Percentiles rank a stretch among this genome's conserved stretches.
These are phyloP conservation scores for Cynodonichthys magdalenae DNA, from an alignment of 2,797 vertebrate species.

Conservation along the genomic window DNA sequence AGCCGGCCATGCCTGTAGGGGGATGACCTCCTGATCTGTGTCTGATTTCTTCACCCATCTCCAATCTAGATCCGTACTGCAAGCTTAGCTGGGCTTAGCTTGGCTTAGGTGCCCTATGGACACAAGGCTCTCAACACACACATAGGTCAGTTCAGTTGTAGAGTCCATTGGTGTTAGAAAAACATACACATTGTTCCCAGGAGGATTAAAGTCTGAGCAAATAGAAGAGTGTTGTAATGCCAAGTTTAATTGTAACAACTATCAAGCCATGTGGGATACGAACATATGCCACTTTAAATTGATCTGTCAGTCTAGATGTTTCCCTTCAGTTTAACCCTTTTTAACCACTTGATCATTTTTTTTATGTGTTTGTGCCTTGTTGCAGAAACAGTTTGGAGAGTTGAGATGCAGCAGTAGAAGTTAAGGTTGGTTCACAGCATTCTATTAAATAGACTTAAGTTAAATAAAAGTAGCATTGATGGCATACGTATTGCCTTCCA, in stretches of 20 bases:
- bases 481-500: no score
- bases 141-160: constrained; percentile 58
- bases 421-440: constrained; percentile 25
- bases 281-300: constrained; percentile 38
- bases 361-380: background rate
- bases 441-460: constrained; percentile 23
- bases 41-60: constrained; percentile 65
- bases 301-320: constrained; percentile 38
- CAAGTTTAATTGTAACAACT: constrained; percentile 46
- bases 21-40: constrained; percentile 69
- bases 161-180: constrained; percentile 55
- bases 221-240: constrained; percentile 32
- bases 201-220: constrained; percentile 43
- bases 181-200: constrained; percentile 44
- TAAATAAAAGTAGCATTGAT: background rate
- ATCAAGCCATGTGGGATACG: constrained; percentile 30
- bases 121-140: constrained; percentile 50
- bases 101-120: constrained; percentile 69
- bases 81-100: constrained; percentile 70
- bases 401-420: background rate
- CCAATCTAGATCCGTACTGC: constrained; percentile 71
- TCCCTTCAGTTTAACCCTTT: constrained; percentile 11
- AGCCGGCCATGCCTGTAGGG: constrained; percentile 44
- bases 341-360: background rate
- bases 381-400: constrained; percentile 27